Evolutionary conservation across 1,140 invertebrate genomes (phyloP).

Genomic region (Ostrea denselamellosa): DNA sequence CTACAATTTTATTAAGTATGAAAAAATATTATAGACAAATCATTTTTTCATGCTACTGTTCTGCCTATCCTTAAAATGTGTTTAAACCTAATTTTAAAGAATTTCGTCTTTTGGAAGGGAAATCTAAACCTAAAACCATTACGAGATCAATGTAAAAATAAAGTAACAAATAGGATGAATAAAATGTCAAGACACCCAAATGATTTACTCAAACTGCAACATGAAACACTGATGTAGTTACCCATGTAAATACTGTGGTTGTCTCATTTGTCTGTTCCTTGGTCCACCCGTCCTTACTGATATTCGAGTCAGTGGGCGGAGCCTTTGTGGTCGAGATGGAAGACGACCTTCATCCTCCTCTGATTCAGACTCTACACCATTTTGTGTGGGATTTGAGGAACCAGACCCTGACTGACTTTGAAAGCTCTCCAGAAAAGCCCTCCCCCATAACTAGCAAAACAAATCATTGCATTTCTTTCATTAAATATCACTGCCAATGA

Average conservation of each 20-base stretch:
- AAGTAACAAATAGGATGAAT: too few relatives aligned
- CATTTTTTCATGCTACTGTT: too few relatives aligned
- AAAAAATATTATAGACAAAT: too few relatives aligned
- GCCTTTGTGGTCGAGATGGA: slow-evolving; percentile 22
- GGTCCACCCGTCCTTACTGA: slow-evolving; percentile 52
- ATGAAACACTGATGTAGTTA: slow-evolving; percentile 45
- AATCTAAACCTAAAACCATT: too few relatives aligned
- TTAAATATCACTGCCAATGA: too few relatives aligned
- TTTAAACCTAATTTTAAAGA: too few relatives aligned
- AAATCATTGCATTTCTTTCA: not conserved
- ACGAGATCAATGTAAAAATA: too few relatives aligned
- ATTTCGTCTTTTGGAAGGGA: too few relatives aligned
- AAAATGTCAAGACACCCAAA: not conserved
- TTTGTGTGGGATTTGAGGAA: slow-evolving; percentile 18
- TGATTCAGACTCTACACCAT: slow-evolving; percentile 52
- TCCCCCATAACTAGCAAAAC: slow-evolving; percentile 66
- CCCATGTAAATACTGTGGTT: slow-evolving; percentile 68
- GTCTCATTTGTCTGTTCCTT: slow-evolving; percentile 36
- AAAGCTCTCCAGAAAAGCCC: slow-evolving; percentile 67
- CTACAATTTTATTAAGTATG: too few relatives aligned
- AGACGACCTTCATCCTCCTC: slow-evolving; percentile 55
- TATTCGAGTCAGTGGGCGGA: slow-evolving; percentile 51
- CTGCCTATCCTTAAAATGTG: too few relatives aligned
- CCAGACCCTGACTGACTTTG: slow-evolving; percentile 56
- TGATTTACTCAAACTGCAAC: not conserved